Base-by-base conservation (phyloP, 2,797 vertebrate species). In the Notoglanidium macrostoma region DNA sequence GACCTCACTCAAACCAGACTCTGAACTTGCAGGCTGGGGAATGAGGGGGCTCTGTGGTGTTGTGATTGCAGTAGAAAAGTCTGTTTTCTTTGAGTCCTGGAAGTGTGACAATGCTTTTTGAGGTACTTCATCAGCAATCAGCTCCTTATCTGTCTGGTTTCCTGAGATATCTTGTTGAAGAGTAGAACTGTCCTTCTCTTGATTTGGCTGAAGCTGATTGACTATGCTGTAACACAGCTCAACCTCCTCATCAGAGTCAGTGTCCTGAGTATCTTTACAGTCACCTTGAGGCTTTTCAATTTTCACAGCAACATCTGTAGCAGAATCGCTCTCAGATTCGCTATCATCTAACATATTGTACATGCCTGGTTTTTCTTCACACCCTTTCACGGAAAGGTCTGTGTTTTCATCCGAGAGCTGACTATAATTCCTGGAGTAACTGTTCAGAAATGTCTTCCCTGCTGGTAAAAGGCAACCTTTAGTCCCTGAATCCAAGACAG, bases 211-310 rank as follows among this genome's bases (percentile, higher is more conserved):
- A 86, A 68, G 44, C 44, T 73, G 82, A 80, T 72, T 74, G 78
- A 84, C 80, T 59, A 83, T 32, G 76, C 78, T 4, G 40, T 94
- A 96, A 90, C 95, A 97, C 40, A 97, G 95, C 92, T 99, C 97
- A 81, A 98, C 94, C 68, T 96, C 97, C 46, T 97, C 96, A 40
- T 97, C 97, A 0, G 97, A 97, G 51, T 96, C 96, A 0, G 87
- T 63, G 32, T 91, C 88, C 61, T 88, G 89, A n/a, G 85, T 77
- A 76, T 46, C 15, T 15, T 74, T 46, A 1, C 86, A 74, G 63
- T 89, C 89, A 72, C 40, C 86, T 40, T 84, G 0, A 65, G 86
- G 12, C 88, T 86, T 72, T n/a, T 67, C 74, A 10, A 40, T 57
- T 79, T 87, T 89, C 73, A 83, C 78, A 23, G 77, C 89, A 84